These are phyloP conservation scores for Sylvicola fuscatus DNA, from an alignment of 2,888 invertebrate genomes.

Conservation along the genomic window DNA sequence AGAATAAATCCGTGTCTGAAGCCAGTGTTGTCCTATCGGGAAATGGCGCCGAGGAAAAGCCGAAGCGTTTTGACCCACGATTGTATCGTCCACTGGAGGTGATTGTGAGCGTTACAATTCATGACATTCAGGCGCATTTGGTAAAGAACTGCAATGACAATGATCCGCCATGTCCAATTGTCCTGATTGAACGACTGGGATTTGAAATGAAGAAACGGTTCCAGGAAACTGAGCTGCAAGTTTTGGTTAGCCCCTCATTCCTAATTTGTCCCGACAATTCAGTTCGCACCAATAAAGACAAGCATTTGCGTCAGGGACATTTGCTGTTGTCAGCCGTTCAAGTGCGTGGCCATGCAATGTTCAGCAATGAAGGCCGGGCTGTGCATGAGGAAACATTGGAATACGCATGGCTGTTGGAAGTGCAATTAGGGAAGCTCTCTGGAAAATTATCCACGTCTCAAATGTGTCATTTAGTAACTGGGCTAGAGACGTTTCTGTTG, in stretches of 20 bases:
- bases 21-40: conserved; percentile 13
- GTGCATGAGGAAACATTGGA: conserved; percentile 90
- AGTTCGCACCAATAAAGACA: conserved; percentile 43
- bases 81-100: conserved; percentile 80
- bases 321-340: conserved; percentile 68
- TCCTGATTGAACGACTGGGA: conserved; percentile 74
- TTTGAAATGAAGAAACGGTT: conserved; percentile 96
- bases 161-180: conserved; percentile 80
- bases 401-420: conserved; percentile 93
- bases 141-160: conserved; percentile 78
- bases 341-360: conserved; percentile 88
- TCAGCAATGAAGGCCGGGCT: conserved; percentile 76
- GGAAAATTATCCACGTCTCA: conserved; percentile 81
- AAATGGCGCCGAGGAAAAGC: conserved; percentile 34
- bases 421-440: conserved; percentile 81
- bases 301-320: conserved; percentile 65
- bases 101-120: conserved; percentile 78
- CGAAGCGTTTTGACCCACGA: conserved; percentile 61
- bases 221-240: conserved; percentile 77
- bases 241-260: conserved; percentile 73
- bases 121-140: conserved; percentile 89
- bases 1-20: conserved; percentile 24
- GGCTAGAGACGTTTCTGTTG: conserved; percentile 72
- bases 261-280: conserved; percentile 56
- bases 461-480: conserved; percentile 68